Percentiles rank a stretch among this genome's conserved stretches.
These are phyloP conservation scores for Nycticryphes semicollaris DNA, from an alignment of 2,113 vertebrate genomes.

Conservation along the genomic window DNA sequence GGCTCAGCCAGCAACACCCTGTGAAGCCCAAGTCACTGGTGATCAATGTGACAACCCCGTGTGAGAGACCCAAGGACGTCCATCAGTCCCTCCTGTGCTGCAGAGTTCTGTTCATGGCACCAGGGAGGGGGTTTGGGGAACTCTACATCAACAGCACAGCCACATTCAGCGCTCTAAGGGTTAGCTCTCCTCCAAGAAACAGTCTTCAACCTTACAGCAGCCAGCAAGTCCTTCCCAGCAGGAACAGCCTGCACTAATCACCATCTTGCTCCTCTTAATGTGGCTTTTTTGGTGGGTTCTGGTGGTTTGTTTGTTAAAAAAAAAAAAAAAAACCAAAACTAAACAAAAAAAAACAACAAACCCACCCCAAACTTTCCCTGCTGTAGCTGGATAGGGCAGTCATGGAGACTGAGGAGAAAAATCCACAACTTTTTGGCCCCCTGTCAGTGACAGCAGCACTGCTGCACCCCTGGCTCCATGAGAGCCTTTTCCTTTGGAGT, in stretches of 20 bases:
- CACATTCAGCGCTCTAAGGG: accelerated
- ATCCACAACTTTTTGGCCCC: background rate
- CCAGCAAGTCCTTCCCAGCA: background rate
- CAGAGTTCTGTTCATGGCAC: background rate
- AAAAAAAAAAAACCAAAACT: too few relatives aligned
- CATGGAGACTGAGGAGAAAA: background rate
- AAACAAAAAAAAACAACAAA: too few relatives aligned
- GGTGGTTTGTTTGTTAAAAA: too few relatives aligned
- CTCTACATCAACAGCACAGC: accelerated
- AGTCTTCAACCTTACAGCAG: background rate
- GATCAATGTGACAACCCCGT: accelerated
- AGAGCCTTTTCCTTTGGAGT: background rate
- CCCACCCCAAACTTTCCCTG: background rate
- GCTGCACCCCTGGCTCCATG: background rate
- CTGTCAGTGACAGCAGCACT: accelerated
- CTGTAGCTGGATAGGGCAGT: background rate
- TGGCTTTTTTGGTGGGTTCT: background rate
- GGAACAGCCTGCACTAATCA: accelerated
- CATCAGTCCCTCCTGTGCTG: accelerated
- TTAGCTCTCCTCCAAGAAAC: background rate
- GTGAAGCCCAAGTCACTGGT: background rate
- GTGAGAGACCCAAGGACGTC: background rate
- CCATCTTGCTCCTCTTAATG: background rate
- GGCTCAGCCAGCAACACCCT: background rate
- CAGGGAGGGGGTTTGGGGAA: background rate